These are phyloP conservation scores for Cyphomyrus discorhynchus DNA, from an alignment of 2,113 vertebrate species.

Conservation along the genomic window DNA sequence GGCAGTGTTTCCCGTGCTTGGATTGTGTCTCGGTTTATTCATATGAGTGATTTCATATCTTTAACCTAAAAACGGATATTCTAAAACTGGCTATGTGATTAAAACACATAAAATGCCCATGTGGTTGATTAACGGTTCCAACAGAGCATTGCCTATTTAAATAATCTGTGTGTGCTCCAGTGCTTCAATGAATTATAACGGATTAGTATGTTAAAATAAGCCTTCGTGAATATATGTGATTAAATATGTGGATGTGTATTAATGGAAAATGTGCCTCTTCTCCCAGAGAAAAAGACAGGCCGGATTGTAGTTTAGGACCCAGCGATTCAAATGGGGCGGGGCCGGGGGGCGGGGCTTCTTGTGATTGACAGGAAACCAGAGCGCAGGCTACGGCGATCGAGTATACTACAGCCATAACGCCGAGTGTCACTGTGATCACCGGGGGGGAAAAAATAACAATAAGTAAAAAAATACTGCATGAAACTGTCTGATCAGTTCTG, in stretches of 20 bases:
- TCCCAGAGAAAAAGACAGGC: neutral
- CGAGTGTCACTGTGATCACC: constrained; percentile 35
- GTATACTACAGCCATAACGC: constrained; percentile 21
- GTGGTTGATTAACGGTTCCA: neutral
- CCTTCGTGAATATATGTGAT: neutral
- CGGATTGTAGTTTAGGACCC: constrained; percentile 1
- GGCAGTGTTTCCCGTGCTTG: constrained; percentile 10
- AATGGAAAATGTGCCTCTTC: neutral
- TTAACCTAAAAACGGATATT: neutral
- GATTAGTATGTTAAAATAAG: neutral
- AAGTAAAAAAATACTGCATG: constrained; percentile 12
- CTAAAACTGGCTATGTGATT: neutral
- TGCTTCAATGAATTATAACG: neutral
- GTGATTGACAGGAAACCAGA: constrained; percentile 24
- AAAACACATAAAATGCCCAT: neutral
- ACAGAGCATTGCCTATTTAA: neutral
- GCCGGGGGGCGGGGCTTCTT: neutral
- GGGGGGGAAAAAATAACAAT: neutral
- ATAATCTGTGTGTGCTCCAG: neutral
- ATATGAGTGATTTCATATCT: neutral
- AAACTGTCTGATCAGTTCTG: neutral
- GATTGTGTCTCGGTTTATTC: neutral
- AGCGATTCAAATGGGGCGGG: neutral
- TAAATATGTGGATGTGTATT: neutral
- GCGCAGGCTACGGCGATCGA: constrained; percentile 17